Evolutionary conservation across 2,888 invertebrate genomes (phyloP).

Genomic region (Drosophila infuscata): DNA sequence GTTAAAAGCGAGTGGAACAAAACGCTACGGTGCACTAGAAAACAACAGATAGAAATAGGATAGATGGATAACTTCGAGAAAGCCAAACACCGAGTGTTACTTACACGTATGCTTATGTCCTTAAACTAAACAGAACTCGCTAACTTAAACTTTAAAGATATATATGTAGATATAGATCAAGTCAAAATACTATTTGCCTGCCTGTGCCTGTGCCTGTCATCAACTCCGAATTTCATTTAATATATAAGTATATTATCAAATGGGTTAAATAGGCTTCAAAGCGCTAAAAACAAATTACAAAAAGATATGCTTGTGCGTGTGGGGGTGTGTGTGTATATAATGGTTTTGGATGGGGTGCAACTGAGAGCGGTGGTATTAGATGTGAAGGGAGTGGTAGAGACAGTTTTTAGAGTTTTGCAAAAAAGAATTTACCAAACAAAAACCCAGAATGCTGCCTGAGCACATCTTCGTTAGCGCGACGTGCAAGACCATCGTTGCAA

Average conservation of each 20-base stretch:
- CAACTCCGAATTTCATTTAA: conserved; percentile 83
- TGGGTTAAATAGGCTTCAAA: conserved; percentile 53
- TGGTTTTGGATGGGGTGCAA: conserved; percentile 52
- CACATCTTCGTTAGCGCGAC: conserved; percentile 85
- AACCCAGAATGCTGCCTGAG: conserved; percentile 85
- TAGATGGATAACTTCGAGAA: conserved; percentile 42
- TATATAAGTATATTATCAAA: conserved; percentile 47
- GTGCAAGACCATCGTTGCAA: conserved; percentile 84
- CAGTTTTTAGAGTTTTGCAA: conserved; percentile 54
- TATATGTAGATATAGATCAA: conserved; percentile 5
- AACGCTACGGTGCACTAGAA: conserved; percentile 50
- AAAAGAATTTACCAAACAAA: conserved; percentile 84
- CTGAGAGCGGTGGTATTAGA: conserved; percentile 34
- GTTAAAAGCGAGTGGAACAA: conserved; percentile 27
- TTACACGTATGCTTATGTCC: conserved; percentile 50
- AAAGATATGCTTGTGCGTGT: conserved; percentile 37
- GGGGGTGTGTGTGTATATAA: conserved; percentile 28
- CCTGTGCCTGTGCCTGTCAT: conserved; percentile 58
- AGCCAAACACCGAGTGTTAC: conserved; percentile 72
- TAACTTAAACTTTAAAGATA: conserved; percentile 52
- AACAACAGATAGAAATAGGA: conserved; percentile 42
- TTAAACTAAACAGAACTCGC: conserved; percentile 45
- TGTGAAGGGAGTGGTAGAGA: conserved; percentile 15
- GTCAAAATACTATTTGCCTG: conserved; percentile 22
- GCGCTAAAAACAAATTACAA: conserved; percentile 37